Evolutionary conservation across 2,888 invertebrate genomes (phyloP).

Genomic region (Pollenia angustigena): DNA sequence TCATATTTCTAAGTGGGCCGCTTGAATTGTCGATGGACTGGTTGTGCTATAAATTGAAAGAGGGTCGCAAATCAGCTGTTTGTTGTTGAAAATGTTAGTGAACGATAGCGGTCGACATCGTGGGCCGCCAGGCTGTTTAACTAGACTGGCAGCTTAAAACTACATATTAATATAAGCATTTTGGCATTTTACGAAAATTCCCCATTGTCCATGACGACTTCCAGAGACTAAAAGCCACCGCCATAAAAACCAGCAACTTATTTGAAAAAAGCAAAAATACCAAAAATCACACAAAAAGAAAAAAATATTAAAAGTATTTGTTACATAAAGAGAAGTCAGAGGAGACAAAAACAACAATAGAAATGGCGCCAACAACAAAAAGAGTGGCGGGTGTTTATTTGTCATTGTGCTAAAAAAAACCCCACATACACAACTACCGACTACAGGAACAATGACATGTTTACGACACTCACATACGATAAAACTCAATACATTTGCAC

Average conservation of each 20-base stretch:
- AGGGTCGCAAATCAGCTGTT: too few relatives aligned
- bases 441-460: conserved; percentile 6
- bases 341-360: conserved; percentile 53
- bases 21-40: too few relatives aligned
- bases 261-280: neutral
- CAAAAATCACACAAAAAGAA: conserved; percentile 3
- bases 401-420: neutral
- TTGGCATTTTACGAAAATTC: too few relatives aligned
- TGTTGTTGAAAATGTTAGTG: too few relatives aligned
- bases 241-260: conserved; percentile 18
- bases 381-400: conserved; percentile 19
- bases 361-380: conserved; percentile 59
- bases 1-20: too few relatives aligned
- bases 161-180: neutral
- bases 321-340: conserved; percentile 48
- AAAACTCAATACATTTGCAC: conserved; percentile 2
- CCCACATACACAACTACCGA: neutral
- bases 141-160: neutral
- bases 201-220: neutral
- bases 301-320: conserved; percentile 36
- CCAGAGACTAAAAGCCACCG: conserved; percentile 20
- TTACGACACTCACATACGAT: neutral
- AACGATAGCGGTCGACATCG: too few relatives aligned
- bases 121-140: too few relatives aligned
- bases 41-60: too few relatives aligned